Evolutionary conservation across 2,797 vertebrate species (phyloP), one percentile per base, ranked within the genome.

Genomic region (Carduelis carduelis): DNA sequence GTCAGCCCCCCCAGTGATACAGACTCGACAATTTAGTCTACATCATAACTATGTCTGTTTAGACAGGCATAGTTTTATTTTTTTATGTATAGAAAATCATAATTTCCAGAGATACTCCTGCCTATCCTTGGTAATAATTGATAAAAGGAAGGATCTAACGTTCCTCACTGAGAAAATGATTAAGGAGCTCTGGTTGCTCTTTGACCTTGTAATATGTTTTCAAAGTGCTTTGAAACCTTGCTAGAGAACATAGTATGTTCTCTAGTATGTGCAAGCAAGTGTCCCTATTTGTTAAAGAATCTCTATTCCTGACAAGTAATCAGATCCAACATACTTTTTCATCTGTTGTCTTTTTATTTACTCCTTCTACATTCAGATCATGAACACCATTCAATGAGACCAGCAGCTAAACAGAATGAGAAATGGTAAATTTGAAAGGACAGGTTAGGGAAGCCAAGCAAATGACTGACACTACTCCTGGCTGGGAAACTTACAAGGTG

Each of bases 381-480:
- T 75, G 72, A 64, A 15, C 13, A 56, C 10, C 14, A 55, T 47
- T 78, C 35, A 63, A 1, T 69, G 27, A 75, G 26, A 78, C 43
- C 34, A 69, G 34, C 60, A 88, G 47, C 65, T 89, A 55, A 92
- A 41, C 35, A 55, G 77, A 92, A 79, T 61, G 50, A 81, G 65
- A 92, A 88, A 75, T 50, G 17, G 77, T 75, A 68, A 75, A 93
- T 90, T 65, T 90, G 53, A 88, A 86, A 90, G n/a, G 69, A 81
- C 55, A 81, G 32, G 41, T 90, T 83, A 43, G 69, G 41, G 61
- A 88, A 53, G 52, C 27, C 14, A 35, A 78, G 11, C 12, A 53
- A 88, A 53, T 86, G 8, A 63, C 49, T 82, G 34, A 43, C 47
- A 65, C 6, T 90, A 32, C 34, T 88, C 4, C 8, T 61, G 37